A percentile compares a stretch with the other conserved stretches of the same genome.
Evolutionary conservation across 1,140 invertebrate species (phyloP).

Genomic region (Drosophila suzukii): DNA sequence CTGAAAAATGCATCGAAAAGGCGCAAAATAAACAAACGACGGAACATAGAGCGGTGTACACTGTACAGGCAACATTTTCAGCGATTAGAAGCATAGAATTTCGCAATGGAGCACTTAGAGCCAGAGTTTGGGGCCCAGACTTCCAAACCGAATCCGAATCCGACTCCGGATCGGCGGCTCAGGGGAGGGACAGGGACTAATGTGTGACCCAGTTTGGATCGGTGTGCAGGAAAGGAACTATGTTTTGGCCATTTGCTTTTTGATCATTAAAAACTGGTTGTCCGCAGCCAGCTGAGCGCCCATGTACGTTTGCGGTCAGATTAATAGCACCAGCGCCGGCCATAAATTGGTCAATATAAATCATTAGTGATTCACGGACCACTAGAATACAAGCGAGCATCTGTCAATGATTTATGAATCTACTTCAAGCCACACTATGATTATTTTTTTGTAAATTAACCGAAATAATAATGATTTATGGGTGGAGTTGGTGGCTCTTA

Average conservation of each 20-base stretch:
- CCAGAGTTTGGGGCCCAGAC: conserved; percentile 13
- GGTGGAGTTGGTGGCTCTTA: neutral
- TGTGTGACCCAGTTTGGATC: conserved; percentile 76
- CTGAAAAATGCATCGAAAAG: conserved; percentile 64
- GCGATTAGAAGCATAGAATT: conserved; percentile 81
- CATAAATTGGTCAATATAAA: conserved; percentile 25
- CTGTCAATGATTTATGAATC: conserved; percentile 3
- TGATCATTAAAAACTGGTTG: conserved; percentile 81
- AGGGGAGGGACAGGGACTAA: conserved; percentile 42
- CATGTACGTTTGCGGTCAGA: conserved; percentile 11
- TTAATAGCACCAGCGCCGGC: neutral
- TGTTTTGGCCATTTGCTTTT: conserved; percentile 63
- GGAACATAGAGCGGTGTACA: conserved; percentile 33
- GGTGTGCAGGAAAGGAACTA: conserved; percentile 65
- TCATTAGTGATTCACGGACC: neutral
- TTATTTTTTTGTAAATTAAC: neutral
- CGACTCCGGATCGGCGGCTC: neutral
- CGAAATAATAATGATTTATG: neutral
- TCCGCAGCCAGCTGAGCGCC: conserved; percentile 40
- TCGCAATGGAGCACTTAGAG: conserved; percentile 80
- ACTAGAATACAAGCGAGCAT: neutral
- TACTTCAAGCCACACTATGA: neutral
- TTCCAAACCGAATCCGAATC: neutral
- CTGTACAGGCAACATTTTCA: conserved; percentile 42
- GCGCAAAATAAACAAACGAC: conserved; percentile 33